Base-by-base conservation (phyloP, 2,888 invertebrate species). In the Drosophila prolongata region DNA sequence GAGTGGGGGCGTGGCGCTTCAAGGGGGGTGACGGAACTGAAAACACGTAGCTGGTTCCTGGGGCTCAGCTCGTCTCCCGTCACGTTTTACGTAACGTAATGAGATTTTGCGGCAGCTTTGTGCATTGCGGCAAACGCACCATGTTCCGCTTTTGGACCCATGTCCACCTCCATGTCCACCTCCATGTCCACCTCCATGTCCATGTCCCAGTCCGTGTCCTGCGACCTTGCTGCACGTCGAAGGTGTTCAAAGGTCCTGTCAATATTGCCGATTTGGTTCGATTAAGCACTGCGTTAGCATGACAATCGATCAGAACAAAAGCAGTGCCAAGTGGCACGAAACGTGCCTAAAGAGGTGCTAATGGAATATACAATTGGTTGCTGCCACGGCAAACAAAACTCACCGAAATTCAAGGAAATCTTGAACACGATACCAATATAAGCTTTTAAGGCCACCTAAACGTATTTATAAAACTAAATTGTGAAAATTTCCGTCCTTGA, bases 1-100 rank as follows among this genome's bases (percentile, higher is more conserved):
- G 35, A 1, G 38, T 27, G 30, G 30, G 30, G 24, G 3, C 24
- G 24, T 14, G 44, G 27, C 13, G 27, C 24, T 27, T 14, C 56
- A 13, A 47, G 13, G 37, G 13, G 27, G 35, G n/a, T n/a, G 27
- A 19, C n/a, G 10, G 30, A 30, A 54, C 55, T 19, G 42, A 43
- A 37, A 65, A 72, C 71, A 75, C 75, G 75, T 75, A 75, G 66
- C 57, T 47, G 34, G 10, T 43, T 14, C 14, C 42, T 9, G 37
- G 44, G 62, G 69, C 58, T 38, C 30, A 30, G 8, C 8, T 30
- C 14, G 71, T 73, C 77, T 79, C 61, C 72, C 82, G 72, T 80
- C 75, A 79, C 80, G 69, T 80, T 78, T 54, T 54, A 78, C 81
- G 83, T 74, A 80, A 83, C 86, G 80, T 86, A 86, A 82, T 86